Percentiles rank a stretch among this genome's conserved stretches.
These are phyloP conservation scores for Heliconius melpomene DNA, from an alignment of 1,140 invertebrate genomes.

Conservation along the genomic window DNA sequence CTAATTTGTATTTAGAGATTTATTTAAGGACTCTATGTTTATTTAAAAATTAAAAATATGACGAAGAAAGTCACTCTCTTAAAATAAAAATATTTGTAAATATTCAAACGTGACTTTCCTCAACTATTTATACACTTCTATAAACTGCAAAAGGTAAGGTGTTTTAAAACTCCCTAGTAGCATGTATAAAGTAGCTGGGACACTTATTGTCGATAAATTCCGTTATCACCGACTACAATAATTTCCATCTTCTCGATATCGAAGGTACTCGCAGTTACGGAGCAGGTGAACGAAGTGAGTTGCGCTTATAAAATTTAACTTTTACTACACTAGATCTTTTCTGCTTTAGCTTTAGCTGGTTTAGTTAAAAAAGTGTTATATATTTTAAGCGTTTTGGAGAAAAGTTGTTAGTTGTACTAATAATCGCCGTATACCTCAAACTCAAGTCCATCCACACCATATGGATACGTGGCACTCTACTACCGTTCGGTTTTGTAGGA, in stretches of 20 bases:
- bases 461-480: too few species aligned
- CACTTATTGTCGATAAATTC: constrained; percentile 1
- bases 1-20: too few species aligned
- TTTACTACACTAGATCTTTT: neutral
- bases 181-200: neutral
- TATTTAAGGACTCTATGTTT: too few species aligned
- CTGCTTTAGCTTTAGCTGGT: neutral
- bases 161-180: neutral
- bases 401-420: too few species aligned
- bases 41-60: too few species aligned
- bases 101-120: neutral
- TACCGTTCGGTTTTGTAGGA: too few species aligned
- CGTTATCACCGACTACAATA: constrained; percentile 1
- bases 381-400: too few species aligned
- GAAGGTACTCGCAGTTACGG: neutral
- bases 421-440: too few species aligned
- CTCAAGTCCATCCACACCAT: too few species aligned
- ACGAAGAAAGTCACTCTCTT: neutral
- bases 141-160: neutral
- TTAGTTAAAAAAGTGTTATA: too few species aligned
- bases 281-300: neutral
- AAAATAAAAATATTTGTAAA: neutral
- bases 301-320: neutral
- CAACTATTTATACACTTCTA: neutral
- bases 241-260: constrained; percentile 1